These are phyloP conservation scores for Chromobotia macracanthus DNA, from an alignment of 2,797 vertebrate genomes.

Conservation along the genomic window DNA sequence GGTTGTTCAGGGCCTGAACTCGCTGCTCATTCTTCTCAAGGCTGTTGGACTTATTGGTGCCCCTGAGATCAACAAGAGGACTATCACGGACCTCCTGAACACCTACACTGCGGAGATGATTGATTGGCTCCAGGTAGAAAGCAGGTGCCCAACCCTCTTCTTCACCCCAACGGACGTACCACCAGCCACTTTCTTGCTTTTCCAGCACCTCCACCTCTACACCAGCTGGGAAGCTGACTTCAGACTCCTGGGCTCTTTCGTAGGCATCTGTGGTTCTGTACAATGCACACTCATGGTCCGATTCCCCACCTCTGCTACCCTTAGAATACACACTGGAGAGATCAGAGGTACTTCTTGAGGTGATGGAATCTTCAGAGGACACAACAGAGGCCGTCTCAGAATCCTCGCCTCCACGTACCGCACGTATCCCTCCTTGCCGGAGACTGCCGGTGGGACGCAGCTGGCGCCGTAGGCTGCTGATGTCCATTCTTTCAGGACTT, in stretches of 20 bases:
- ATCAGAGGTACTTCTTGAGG: slow-evolving; percentile 87
- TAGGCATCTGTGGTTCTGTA: slow-evolving; percentile 89
- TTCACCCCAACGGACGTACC: slow-evolving; percentile 88
- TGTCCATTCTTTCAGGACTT: slow-evolving; percentile 93
- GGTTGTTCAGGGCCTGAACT: slow-evolving; percentile 91
- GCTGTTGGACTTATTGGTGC: slow-evolving; percentile 90
- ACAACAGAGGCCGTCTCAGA: slow-evolving; percentile 84
- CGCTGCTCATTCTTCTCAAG: slow-evolving; percentile 94
- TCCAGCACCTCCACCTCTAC: slow-evolving; percentile 92
- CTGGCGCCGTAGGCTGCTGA: slow-evolving; percentile 90
- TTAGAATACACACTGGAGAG: slow-evolving; percentile 81
- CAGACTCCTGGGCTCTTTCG: slow-evolving; percentile 93
- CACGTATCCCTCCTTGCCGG: slow-evolving; percentile 85
- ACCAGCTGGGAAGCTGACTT: slow-evolving; percentile 91
- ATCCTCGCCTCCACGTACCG: slow-evolving; percentile 80
- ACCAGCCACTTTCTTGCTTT: slow-evolving; percentile 98
- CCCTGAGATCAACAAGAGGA: slow-evolving; percentile 75
- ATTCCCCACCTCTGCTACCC: slow-evolving; percentile 79
- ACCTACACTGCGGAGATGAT: slow-evolving; percentile 73
- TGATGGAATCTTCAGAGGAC: slow-evolving; percentile 82
- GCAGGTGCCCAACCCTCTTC: slow-evolving; percentile 96
- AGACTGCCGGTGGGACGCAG: slow-evolving; percentile 90
- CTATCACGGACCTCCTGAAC: slow-evolving; percentile 75
- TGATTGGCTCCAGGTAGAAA: slow-evolving; percentile 86
- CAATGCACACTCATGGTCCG: slow-evolving; percentile 78